phyloP scores from a whole-genome alignment of 2,888 invertebrate genomes.

The Dicyrtomina minuta region DNA sequence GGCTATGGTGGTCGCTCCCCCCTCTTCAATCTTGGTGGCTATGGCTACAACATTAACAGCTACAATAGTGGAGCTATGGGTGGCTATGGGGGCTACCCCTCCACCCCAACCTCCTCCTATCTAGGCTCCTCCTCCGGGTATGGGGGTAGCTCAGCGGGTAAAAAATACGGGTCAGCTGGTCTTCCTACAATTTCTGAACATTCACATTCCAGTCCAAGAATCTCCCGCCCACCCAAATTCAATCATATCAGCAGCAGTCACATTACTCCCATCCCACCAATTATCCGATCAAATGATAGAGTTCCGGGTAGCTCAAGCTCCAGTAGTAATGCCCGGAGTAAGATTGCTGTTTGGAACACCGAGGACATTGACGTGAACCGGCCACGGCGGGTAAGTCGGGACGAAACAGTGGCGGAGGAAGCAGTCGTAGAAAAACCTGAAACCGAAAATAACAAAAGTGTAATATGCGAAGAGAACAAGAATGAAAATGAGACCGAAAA shows the following conservation, averaged over 20 bases:
- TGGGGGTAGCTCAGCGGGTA: conserved; percentile 15
- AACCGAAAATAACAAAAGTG: background rate
- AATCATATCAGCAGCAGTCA: conserved; percentile 23
- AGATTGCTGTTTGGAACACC: conserved; percentile 58
- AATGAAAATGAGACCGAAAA: conserved; percentile 3
- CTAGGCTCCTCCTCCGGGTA: conserved; percentile 31
- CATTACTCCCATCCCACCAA: background rate
- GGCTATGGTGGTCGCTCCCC: conserved; percentile 14
- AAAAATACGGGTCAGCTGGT: conserved; percentile 27
- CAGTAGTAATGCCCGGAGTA: background rate
- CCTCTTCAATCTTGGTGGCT: conserved; percentile 25
- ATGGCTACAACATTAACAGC: conserved; percentile 13
- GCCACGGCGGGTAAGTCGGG: conserved; percentile 54
- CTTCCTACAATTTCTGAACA: conserved; percentile 49
- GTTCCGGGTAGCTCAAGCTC: conserved; percentile 1
- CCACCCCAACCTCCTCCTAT: conserved; percentile 25
- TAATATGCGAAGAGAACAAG: background rate
- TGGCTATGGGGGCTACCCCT: conserved; percentile 25
- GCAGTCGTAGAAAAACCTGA: background rate
- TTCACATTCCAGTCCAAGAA: conserved; percentile 38
- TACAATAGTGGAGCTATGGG: conserved; percentile 19
- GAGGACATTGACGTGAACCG: conserved; percentile 82
- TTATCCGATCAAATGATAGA: background rate
- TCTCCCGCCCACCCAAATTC: conserved; percentile 25
- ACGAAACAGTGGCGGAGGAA: conserved; percentile 10